These are phyloP conservation scores for Magallana angulata DNA, from an alignment of 1,140 invertebrate species.

Conservation along the genomic window DNA sequence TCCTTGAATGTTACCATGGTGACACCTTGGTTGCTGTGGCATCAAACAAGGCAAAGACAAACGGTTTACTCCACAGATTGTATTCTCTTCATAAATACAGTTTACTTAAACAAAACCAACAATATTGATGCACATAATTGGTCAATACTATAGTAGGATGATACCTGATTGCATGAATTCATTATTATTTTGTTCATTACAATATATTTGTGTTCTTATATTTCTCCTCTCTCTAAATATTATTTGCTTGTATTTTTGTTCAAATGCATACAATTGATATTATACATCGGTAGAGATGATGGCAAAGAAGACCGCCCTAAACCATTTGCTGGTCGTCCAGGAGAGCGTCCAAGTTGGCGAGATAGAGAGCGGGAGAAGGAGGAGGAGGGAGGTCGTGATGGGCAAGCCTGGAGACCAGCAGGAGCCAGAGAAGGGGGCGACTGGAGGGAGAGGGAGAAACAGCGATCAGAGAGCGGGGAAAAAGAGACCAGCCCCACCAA, in stretches of 20 bases:
- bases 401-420: conserved; percentile 73
- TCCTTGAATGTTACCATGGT: conserved; percentile 22
- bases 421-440: conserved; percentile 69
- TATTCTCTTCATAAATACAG: conserved; percentile 62
- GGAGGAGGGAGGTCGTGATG: background rate
- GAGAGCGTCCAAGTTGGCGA: background rate
- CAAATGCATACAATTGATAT: no score
- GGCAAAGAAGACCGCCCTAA: conserved; percentile 46
- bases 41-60: conserved; percentile 69
- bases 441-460: conserved; percentile 79
- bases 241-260: no score
- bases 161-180: no score
- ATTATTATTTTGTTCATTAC: no score
- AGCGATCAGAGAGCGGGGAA: conserved; percentile 75
- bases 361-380: background rate
- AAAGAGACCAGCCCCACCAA: conserved; percentile 57
- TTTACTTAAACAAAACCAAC: conserved; percentile 54
- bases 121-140: background rate
- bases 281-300: background rate
- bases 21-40: conserved; percentile 63
- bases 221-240: no score
- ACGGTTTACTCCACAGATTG: background rate
- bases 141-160: no score
- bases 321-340: background rate
- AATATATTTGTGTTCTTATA: no score